A percentile compares a stretch with the other conserved stretches of the same genome.
Conservation (phyloP, 2,888 invertebrate genomes). For the Gymnocheta viridis region DNA sequence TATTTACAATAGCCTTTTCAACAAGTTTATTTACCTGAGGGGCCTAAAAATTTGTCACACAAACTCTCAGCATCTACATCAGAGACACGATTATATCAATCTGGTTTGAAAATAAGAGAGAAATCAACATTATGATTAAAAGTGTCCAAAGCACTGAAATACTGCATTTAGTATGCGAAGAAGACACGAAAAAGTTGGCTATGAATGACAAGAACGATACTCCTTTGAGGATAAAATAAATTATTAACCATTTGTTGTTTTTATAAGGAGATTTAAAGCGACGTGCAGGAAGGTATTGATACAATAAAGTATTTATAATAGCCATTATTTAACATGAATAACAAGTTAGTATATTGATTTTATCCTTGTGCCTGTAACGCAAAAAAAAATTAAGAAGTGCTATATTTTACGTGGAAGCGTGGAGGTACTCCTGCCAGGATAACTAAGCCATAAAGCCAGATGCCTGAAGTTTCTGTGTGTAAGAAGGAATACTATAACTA, state of each 20-base stretch:
- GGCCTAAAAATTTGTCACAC: slow-evolving; percentile 49
- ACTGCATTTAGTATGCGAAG: background rate
- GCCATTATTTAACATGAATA: no score
- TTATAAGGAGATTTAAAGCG: slow-evolving; percentile 35
- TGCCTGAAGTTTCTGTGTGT: no score
- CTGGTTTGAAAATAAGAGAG: background rate
- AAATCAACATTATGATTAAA: slow-evolving; percentile 27
- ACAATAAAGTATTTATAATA: slow-evolving; percentile 35
- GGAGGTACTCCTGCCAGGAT: no score
- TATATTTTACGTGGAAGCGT: no score
- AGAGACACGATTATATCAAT: slow-evolving; percentile 39
- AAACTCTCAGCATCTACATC: slow-evolving; percentile 2
- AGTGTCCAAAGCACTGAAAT: slow-evolving; percentile 20
- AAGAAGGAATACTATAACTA: no score
- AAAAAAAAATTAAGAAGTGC: background rate
- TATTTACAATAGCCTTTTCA: slow-evolving; percentile 53
- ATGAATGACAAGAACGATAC: slow-evolving; percentile 15
- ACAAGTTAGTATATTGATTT: background rate
- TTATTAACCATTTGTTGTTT: slow-evolving; percentile 49
- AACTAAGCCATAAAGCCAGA: no score
- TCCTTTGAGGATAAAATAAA: slow-evolving; percentile 25
- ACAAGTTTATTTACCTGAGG: slow-evolving; percentile 52
- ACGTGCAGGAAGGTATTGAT: slow-evolving; percentile 27
- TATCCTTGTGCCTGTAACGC: background rate
- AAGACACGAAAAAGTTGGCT: background rate